These are phyloP conservation scores for Silurus asotus DNA, from an alignment of 2,113 vertebrate species.

Conservation along the genomic window DNA sequence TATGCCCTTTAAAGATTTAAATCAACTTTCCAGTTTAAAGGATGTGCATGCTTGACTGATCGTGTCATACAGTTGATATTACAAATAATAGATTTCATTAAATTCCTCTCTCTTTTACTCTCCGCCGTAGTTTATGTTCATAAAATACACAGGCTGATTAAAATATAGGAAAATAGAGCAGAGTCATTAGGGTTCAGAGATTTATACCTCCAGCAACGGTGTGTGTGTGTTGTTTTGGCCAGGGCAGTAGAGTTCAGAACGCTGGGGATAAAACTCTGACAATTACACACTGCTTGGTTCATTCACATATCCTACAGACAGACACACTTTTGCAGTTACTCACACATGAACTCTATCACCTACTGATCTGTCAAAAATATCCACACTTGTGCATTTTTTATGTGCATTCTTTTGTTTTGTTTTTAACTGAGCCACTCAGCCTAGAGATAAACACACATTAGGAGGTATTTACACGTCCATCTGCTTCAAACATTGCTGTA, in stretches of 20 bases:
- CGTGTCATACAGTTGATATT: slow-evolving; percentile 72
- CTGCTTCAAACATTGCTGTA: background rate
- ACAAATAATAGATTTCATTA: slow-evolving; percentile 68
- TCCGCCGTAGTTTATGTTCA: slow-evolving; percentile 45
- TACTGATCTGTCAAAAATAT: slow-evolving; percentile 35
- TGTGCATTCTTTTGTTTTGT: too few relatives aligned
- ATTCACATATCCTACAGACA: slow-evolving; percentile 43
- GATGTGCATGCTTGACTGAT: background rate
- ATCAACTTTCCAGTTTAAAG: background rate
- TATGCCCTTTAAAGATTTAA: background rate
- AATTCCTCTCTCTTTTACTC: slow-evolving; percentile 20
- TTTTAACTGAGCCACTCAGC: slow-evolving; percentile 5
- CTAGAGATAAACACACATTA: slow-evolving; percentile 2
- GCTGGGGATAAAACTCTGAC: slow-evolving; percentile 30
- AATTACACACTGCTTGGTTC: slow-evolving; percentile 27
- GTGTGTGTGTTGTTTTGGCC: slow-evolving; percentile 35
- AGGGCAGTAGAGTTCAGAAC: slow-evolving; percentile 26
- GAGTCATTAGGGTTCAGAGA: slow-evolving; percentile 52
- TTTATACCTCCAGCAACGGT: slow-evolving; percentile 46
- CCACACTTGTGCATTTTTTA: background rate
- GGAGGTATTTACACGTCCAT: background rate
- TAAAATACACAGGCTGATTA: slow-evolving; percentile 73
- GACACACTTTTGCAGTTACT: slow-evolving; percentile 6
- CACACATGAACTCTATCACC: slow-evolving; percentile 45
- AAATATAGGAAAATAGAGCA: slow-evolving; percentile 66